A percentile compares a stretch with the other conserved stretches of the same genome.
phyloP scores from a whole-genome alignment of 2,797 vertebrate genomes.

The Cossypha caffra region DNA sequence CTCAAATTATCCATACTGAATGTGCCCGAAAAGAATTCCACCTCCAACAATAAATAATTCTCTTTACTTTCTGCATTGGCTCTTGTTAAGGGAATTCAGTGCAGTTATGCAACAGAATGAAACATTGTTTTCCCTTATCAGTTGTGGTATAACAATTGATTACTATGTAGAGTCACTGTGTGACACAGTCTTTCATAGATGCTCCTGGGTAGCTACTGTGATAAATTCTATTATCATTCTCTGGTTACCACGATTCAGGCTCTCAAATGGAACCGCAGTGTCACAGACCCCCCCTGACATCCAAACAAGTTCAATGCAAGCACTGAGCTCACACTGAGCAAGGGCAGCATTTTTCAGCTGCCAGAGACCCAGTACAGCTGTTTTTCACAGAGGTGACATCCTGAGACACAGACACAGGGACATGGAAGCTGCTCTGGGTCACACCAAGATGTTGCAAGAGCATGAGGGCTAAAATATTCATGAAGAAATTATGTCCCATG shows the following conservation, averaged over 20 bases:
- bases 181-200: neutral
- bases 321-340: neutral
- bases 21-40: neutral
- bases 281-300: neutral
- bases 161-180: neutral
- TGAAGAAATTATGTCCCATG: neutral
- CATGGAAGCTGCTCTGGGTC: neutral
- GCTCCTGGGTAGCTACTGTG: neutral
- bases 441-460: neutral
- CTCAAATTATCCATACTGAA: slow-evolving; percentile 20
- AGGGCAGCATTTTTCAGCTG: rapidly evolving
- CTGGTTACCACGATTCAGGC: neutral
- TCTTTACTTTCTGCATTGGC: neutral
- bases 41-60: slow-evolving; percentile 19
- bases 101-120: neutral
- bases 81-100: neutral
- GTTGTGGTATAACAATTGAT: neutral
- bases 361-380: neutral
- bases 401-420: neutral
- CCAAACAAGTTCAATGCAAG: neutral
- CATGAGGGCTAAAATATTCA: neutral
- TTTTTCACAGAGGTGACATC: neutral
- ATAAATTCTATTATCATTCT: neutral
- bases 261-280: neutral
- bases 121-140: neutral